Evolutionary conservation across 2,888 invertebrate species (phyloP), one percentile per base, ranked within the genome.

Genomic region (Xestia ashworthii): DNA sequence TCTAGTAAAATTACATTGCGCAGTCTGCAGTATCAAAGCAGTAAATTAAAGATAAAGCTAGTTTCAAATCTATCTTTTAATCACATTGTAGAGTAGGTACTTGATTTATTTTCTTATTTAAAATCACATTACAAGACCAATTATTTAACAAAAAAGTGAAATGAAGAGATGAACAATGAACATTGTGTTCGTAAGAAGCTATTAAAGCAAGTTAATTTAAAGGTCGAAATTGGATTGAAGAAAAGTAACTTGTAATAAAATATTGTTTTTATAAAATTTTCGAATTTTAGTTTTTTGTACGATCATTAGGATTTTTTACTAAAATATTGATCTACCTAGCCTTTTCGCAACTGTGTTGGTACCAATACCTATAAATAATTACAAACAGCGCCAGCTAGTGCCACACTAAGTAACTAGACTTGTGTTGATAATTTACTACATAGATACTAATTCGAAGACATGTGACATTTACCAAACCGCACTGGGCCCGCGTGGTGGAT

Each of bases 1-100:
- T 70, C 60, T 62, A 41, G 32, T 68, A 58, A 55, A 60, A 75
- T 67, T 70, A 76, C 6, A 48, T 76, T 64, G 70, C 55, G n/a
- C 11, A 53, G 55, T 64, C 22, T 53, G 25, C 25, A 66, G 22
- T 55, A 48, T 76, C 38, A 16, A 25, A 38, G 53, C 5, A 76
- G 25, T 60, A 38, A 38, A 50, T 78, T 71, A 65, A 50, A 60
- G 3, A 3, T 25, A 9, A 44, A 44, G 16, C 9, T 38, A 11
- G 0, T 50, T 55, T 22, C 12, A 62, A 69, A 53, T 25, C n/a
- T 32, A 67, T 14, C 14, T 48, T 62, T 55, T 41, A 22, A 38
- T 11, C 32, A 2, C 11, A 62, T n/a, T 67, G 41, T 38, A 3
- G n/a, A 48, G 6, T 32, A 32, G 32, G 32, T 11, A 22, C 14